phyloP scores from a whole-genome alignment of 2,113 vertebrate species.

The Maylandia zebra region DNA sequence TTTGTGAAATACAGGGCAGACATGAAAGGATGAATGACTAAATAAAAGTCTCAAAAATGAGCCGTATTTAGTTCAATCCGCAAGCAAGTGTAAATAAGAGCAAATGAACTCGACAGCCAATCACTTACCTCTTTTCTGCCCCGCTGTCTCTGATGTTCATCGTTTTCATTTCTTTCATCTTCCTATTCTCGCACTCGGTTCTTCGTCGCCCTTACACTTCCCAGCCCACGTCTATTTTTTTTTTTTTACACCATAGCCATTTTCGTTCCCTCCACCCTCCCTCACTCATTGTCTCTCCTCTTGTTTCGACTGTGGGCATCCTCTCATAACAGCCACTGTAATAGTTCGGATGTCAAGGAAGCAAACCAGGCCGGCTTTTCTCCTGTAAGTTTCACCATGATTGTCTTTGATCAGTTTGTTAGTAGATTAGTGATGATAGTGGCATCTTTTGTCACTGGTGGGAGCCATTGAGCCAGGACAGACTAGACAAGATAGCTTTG shows the following conservation, averaged over 20 bases:
- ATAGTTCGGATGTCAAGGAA: slow-evolving; percentile 43
- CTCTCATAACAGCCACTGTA: slow-evolving; percentile 19
- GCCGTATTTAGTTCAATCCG: slow-evolving; percentile 15
- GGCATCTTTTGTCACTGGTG: not conserved
- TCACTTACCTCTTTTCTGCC: slow-evolving; percentile 24
- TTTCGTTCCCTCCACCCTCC: not conserved
- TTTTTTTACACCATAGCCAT: not conserved
- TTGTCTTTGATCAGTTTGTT: slow-evolving; percentile 51
- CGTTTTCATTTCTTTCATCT: slow-evolving; percentile 57
- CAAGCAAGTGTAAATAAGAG: slow-evolving; percentile 30
- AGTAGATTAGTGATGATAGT: not conserved
- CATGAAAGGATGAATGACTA: slow-evolving; percentile 36
- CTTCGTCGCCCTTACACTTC: slow-evolving; percentile 13
- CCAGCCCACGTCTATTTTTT: not conserved
- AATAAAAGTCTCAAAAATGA: slow-evolving; percentile 21
- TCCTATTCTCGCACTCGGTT: slow-evolving; percentile 5
- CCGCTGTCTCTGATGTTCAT: slow-evolving; percentile 32
- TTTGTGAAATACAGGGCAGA: slow-evolving; percentile 5
- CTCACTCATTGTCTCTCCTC: not conserved
- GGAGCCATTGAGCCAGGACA: not conserved
- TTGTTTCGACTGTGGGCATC: not conserved
- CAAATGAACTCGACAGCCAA: slow-evolving; percentile 16
- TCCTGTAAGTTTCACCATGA: slow-evolving; percentile 5
- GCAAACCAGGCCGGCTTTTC: not conserved
- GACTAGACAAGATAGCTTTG: not conserved